Evolutionary conservation across 2,888 invertebrate species (phyloP), one percentile per base, ranked within the genome.

Genomic region (Synanthedon vespiformis): DNA sequence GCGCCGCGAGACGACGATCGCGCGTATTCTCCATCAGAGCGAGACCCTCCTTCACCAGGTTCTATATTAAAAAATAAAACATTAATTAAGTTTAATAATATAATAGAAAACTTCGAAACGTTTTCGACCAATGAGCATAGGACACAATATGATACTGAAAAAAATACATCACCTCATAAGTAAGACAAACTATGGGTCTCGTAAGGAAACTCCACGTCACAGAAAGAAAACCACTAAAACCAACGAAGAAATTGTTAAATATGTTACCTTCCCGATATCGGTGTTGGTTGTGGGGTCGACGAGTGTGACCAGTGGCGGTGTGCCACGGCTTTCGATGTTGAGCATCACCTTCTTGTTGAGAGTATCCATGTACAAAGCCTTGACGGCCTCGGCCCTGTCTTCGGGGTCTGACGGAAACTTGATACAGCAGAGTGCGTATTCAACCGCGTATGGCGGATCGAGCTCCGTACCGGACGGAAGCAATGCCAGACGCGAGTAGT

Each of bases 391-490:
- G 40, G 90, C 89, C 58, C 91, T 90, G 68, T 94, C 94, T 58
- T 98, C 98, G 44, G 94, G 93, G 80, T 99, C 98, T 54, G 90
- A 85, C 6, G 98, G 97, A 72, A 97, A 90, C 64, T 90, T 88
- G 40, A 96, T 92, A 70, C 95, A 93, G 40, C 97, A 96, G 55
- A 99, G 87, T 2, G 88, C 85, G 73, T 95, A 97, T 74, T 98
- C 97, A n/a, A 90, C 90, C 1, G 97, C 98, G 72, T 92, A 95
- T 48, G 95, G 91, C 55, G 92, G 92, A 53, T 96, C 93, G 2
- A 88, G 77, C 40, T 91, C 89, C 0, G 80, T 73, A 53, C 92
- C 90, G 22, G 93, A 85, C 0, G 98, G 97, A 57, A 99, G 87
- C 12, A 90, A 82, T n/a, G 98, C 97, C 65, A 97, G 89, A 57